Percentiles rank a stretch among this genome's conserved stretches.
These are phyloP conservation scores for Megalops atlanticus DNA, from an alignment of 2,113 vertebrate species.

Conservation along the genomic window DNA sequence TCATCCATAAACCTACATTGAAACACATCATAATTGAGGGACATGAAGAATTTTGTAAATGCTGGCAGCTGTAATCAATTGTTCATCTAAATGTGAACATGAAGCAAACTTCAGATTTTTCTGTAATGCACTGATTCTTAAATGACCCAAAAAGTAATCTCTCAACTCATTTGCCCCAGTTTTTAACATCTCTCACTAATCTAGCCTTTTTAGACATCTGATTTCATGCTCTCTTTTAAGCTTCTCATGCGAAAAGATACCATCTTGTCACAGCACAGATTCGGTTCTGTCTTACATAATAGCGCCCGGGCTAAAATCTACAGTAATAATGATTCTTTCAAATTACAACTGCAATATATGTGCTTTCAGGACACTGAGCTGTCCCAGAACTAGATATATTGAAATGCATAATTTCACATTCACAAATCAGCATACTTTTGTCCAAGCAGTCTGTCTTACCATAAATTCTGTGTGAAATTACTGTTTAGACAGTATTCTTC, in stretches of 20 bases:
- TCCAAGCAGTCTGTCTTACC: too few species aligned
- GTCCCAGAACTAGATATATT: not conserved
- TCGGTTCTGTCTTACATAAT: not conserved
- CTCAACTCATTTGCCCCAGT: too few species aligned
- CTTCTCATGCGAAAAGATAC: not conserved
- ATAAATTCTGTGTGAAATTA: too few species aligned
- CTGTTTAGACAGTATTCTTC: too few species aligned
- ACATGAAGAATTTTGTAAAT: not conserved
- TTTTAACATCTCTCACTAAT: not conserved
- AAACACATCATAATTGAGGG: not conserved
- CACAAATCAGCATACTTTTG: too few species aligned
- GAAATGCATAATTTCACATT: constrained; percentile 8
- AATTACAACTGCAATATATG: not conserved
- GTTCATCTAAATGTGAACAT: too few species aligned
- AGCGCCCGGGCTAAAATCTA: not conserved
- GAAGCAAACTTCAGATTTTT: too few species aligned
- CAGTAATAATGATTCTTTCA: not conserved
- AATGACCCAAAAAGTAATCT: not conserved
- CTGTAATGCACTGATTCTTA: not conserved
- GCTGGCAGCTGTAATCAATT: too few species aligned
- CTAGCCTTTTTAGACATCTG: not conserved
- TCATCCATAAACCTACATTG: not conserved
- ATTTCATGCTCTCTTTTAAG: not conserved
- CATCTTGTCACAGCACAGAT: not conserved
- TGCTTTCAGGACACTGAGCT: not conserved